Evolutionary conservation across 2,888 invertebrate genomes (phyloP).

Genomic region (Physocephala rufipes): DNA sequence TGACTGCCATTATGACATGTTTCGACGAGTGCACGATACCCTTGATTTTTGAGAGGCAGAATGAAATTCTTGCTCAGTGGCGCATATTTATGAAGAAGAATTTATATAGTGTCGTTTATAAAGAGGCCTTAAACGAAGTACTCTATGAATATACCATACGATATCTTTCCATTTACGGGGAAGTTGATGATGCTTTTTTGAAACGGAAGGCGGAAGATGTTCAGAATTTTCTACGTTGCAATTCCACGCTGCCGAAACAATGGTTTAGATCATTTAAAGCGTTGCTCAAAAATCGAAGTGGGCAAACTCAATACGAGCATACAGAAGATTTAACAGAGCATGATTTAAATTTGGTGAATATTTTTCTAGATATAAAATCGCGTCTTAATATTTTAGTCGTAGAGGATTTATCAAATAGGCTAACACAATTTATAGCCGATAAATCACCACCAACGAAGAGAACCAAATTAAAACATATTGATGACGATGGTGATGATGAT

Average conservation of each 20-base stretch:
- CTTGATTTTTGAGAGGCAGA: neutral
- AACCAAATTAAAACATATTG: neutral
- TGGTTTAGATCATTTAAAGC: slow-evolving; percentile 14
- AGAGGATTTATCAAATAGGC: neutral
- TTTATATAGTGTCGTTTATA: slow-evolving; percentile 11
- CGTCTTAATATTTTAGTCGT: slow-evolving; percentile 28
- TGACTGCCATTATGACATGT: slow-evolving; percentile 42
- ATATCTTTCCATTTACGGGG: slow-evolving; percentile 14
- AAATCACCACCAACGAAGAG: neutral
- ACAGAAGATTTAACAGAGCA: neutral
- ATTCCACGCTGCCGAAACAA: neutral
- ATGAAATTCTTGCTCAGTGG: slow-evolving; percentile 27
- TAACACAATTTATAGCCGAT: neutral
- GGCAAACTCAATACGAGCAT: neutral
- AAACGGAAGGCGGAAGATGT: neutral
- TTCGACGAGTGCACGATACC: slow-evolving; percentile 7
- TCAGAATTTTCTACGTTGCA: slow-evolving; percentile 1
- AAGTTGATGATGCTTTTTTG: neutral
- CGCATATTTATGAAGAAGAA: neutral
- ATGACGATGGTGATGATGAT: neutral
- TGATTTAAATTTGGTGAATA: slow-evolving; percentile 5
- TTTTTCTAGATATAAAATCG: slow-evolving; percentile 19
- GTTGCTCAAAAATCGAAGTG: slow-evolving; percentile 11
- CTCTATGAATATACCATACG: slow-evolving; percentile 35
- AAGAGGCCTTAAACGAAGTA: slow-evolving; percentile 29